Evolutionary conservation across 2,797 vertebrate genomes (phyloP).

Genomic region (Enteromius anoplus): DNA sequence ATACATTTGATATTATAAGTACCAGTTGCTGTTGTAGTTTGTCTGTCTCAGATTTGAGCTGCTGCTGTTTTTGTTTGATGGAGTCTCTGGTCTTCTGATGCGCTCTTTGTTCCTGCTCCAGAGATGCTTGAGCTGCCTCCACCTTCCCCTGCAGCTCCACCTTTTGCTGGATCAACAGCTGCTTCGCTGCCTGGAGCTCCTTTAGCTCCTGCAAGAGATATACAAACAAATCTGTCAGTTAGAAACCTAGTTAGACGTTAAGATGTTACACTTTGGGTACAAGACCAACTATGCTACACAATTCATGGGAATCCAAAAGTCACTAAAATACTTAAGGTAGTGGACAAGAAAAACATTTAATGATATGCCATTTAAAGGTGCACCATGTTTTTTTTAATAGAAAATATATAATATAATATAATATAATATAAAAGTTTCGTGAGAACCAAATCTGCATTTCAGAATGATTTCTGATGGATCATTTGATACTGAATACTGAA

Average conservation of each 20-base stretch:
- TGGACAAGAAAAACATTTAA: not conserved
- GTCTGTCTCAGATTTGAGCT: slow-evolving; percentile 79
- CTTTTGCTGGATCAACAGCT: slow-evolving; percentile 95
- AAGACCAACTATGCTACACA: not conserved
- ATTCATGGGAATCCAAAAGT: not conserved
- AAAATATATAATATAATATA: too few relatives aligned
- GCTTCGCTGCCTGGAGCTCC: slow-evolving; percentile 89
- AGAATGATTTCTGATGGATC: slow-evolving; percentile 2
- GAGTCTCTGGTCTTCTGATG: slow-evolving; percentile 83
- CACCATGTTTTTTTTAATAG: not conserved
- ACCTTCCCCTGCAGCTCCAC: slow-evolving; percentile 88
- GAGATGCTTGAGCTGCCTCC: slow-evolving; percentile 73
- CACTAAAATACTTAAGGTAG: not conserved
- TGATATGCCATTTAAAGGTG: not conserved
- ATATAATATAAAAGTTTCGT: not conserved
- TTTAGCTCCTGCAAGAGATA: slow-evolving; percentile 79
- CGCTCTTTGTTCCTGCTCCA: slow-evolving; percentile 85
- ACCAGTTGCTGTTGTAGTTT: slow-evolving; percentile 87
- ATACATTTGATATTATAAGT: slow-evolving; percentile 19
- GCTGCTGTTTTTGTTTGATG: slow-evolving; percentile 82
- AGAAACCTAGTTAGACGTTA: not conserved
- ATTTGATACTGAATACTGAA: not conserved
- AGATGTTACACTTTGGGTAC: not conserved
- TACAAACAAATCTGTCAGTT: slow-evolving; percentile 4
- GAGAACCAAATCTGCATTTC: not conserved